These are phyloP conservation scores for Hoplodrina blanda DNA, from an alignment of 2,888 invertebrate genomes.

Conservation along the genomic window DNA sequence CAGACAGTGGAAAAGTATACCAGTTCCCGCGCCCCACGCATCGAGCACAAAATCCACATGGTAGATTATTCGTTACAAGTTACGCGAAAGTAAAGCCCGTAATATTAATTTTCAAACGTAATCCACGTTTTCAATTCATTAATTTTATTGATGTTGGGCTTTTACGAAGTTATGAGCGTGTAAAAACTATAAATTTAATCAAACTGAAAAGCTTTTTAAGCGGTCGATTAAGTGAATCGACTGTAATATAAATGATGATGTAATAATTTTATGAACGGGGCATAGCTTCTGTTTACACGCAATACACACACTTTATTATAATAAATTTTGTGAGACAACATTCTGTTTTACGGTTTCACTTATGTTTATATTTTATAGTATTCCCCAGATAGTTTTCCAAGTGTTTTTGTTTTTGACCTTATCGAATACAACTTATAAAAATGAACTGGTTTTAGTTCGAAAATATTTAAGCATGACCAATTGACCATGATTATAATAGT, in stretches of 20 bases:
- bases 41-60: constrained; percentile 21
- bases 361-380: neutral
- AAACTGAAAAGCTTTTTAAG: constrained; percentile 48
- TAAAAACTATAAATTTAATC: constrained; percentile 60
- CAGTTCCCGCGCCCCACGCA: neutral
- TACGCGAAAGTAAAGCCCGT: constrained; percentile 31
- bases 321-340: constrained; percentile 13
- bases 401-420: neutral
- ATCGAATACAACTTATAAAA: no score
- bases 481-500: no score
- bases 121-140: constrained; percentile 60
- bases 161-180: constrained; percentile 44
- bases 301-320: constrained; percentile 11
- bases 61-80: constrained; percentile 35
- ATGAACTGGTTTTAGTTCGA: no score
- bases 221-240: constrained; percentile 35
- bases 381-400: neutral
- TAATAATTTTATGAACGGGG: constrained; percentile 24
- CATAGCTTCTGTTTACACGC: constrained; percentile 14
- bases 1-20: constrained; percentile 6
- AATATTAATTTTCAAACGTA: constrained; percentile 57
- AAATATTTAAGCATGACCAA: no score
- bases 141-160: constrained; percentile 57
- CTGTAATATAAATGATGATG: constrained; percentile 33
- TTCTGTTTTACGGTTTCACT: constrained; percentile 2